Conservation (phyloP, 2,113 vertebrate genomes). For the Heterotilapia buettikoferi region DNA sequence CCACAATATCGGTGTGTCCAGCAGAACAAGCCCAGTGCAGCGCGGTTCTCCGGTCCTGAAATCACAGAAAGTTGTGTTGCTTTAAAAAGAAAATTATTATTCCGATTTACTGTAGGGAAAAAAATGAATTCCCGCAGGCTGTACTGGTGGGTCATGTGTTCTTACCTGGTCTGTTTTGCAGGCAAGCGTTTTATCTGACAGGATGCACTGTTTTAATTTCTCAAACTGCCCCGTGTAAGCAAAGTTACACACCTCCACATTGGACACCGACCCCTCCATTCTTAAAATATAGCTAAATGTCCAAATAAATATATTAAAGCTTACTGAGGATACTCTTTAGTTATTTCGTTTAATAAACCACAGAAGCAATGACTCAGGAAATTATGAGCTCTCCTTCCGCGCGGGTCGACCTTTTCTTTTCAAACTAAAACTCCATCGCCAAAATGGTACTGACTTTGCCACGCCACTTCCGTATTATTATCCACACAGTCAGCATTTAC, state of each 20-base stretch:
- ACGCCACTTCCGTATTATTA: neutral
- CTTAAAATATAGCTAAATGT: neutral
- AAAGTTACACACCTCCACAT: slow-evolving; percentile 85
- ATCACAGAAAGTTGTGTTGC: neutral
- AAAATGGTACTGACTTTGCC: neutral
- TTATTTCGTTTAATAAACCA: slow-evolving; percentile 1
- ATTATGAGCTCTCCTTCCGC: slow-evolving; percentile 27
- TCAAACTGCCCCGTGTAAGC: slow-evolving; percentile 85
- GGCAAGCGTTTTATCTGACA: slow-evolving; percentile 78
- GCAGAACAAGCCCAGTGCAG: slow-evolving; percentile 97
- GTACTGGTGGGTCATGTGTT: neutral
- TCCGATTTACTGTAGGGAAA: neutral
- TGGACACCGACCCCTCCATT: slow-evolving; percentile 83
- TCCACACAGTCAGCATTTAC: neutral
- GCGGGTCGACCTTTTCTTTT: neutral
- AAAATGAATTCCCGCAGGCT: neutral
- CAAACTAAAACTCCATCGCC: slow-evolving; percentile 24
- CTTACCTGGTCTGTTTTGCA: slow-evolving; percentile 87
- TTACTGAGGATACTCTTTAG: neutral
- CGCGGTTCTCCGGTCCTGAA: slow-evolving; percentile 83
- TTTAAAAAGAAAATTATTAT: neutral
- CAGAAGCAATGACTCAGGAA: slow-evolving; percentile 49
- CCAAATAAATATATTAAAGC: neutral
- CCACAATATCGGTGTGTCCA: slow-evolving; percentile 82
- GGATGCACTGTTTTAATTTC: slow-evolving; percentile 74